A percentile compares a stretch with the other conserved stretches of the same genome.
Conservation (phyloP, 2,797 vertebrate species). For the Pelochelys cantorii region DNA sequence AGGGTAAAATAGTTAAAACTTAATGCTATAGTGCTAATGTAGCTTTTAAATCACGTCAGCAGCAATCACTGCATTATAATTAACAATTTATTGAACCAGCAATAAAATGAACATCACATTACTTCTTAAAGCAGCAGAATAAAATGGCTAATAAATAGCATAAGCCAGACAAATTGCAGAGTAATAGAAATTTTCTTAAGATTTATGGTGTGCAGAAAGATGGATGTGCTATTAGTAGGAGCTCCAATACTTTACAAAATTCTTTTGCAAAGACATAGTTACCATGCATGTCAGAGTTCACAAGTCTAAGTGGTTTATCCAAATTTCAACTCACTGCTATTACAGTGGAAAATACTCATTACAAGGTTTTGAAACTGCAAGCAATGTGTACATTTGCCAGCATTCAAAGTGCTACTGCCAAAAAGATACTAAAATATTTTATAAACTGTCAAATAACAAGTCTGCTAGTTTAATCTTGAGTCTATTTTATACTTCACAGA, state of each 20-base stretch:
- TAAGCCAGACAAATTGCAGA: slow-evolving; percentile 90
- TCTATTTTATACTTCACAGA: slow-evolving; percentile 79
- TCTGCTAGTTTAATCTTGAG: slow-evolving; percentile 83
- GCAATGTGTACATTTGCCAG: slow-evolving; percentile 82
- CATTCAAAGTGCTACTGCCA: slow-evolving; percentile 83
- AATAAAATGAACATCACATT: slow-evolving; percentile 92
- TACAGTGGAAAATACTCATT: slow-evolving; percentile 85
- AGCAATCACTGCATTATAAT: slow-evolving; percentile 91
- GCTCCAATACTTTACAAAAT: slow-evolving; percentile 87
- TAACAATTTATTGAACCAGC: slow-evolving; percentile 92
- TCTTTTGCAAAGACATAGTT: slow-evolving; percentile 86
- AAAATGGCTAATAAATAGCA: slow-evolving; percentile 90
- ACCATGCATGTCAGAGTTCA: slow-evolving; percentile 87
- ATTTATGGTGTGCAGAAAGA: slow-evolving; percentile 89
- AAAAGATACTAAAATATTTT: slow-evolving; percentile 86
- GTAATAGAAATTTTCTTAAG: slow-evolving; percentile 91
- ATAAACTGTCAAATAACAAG: slow-evolving; percentile 86
- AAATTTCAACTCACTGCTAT: slow-evolving; percentile 84
- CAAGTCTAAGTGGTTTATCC: slow-evolving; percentile 86
- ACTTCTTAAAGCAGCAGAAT: slow-evolving; percentile 91
- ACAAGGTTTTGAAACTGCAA: slow-evolving; percentile 82
- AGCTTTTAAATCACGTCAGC: slow-evolving; percentile 91
- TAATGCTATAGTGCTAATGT: slow-evolving; percentile 90
- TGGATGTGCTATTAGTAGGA: slow-evolving; percentile 89
- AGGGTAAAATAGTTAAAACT: slow-evolving; percentile 91